A percentile compares a stretch with the other conserved stretches of the same genome.
These are phyloP conservation scores for Cryptomyrus ogoouensis DNA, from an alignment of 2,113 vertebrate genomes.

Conservation along the genomic window DNA sequence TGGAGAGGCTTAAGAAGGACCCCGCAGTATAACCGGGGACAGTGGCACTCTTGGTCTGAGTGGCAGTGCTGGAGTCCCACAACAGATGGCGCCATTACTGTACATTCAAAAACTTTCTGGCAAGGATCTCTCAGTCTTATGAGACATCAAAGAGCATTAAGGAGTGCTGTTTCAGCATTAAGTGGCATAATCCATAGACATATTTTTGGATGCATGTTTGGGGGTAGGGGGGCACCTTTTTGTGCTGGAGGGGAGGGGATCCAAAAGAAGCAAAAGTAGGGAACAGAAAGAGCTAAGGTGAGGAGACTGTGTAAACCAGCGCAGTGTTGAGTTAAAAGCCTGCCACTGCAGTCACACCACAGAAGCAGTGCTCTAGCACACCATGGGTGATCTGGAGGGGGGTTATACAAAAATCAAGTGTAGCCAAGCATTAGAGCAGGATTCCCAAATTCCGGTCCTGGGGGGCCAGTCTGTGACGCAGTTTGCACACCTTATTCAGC, in stretches of 20 bases:
- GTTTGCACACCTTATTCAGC: neutral
- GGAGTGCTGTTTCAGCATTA: neutral
- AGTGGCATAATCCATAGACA: neutral
- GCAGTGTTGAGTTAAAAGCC: neutral
- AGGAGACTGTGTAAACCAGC: neutral
- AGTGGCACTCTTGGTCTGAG: neutral
- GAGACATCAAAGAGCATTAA: neutral
- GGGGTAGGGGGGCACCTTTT: neutral
- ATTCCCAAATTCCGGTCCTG: neutral
- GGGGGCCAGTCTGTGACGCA: neutral
- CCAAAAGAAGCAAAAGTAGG: neutral
- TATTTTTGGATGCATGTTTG: neutral
- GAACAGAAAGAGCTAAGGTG: neutral
- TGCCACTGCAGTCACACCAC: neutral
- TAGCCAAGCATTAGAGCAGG: neutral
- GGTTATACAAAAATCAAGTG: neutral
- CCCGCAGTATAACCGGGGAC: neutral
- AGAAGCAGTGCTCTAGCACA: neutral
- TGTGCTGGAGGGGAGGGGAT: neutral
- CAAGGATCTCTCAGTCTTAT: neutral
- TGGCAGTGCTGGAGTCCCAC: neutral
- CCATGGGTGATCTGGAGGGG: neutral
- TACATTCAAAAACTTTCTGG: neutral
- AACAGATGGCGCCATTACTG: conserved; percentile 5
- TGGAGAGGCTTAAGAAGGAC: neutral